These are phyloP conservation scores for Macrophya annulata DNA, from an alignment of 2,888 invertebrate species.

Conservation along the genomic window DNA sequence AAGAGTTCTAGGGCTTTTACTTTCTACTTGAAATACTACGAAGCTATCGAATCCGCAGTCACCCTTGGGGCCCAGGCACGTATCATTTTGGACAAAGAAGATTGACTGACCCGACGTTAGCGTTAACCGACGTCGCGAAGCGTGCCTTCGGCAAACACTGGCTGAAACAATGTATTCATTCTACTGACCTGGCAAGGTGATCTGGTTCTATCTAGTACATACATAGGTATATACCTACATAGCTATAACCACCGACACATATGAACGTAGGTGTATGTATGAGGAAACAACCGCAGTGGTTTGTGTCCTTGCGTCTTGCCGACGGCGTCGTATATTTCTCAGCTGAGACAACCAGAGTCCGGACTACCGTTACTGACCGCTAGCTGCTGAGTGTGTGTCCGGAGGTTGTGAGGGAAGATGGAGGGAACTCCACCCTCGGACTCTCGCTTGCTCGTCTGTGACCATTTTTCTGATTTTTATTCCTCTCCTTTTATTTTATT, in stretches of 20 bases:
- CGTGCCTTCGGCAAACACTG: constrained; percentile 8
- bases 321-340: constrained; percentile 50
- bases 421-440: constrained; percentile 36
- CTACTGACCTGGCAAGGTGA: constrained; percentile 20
- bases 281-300: constrained; percentile 18
- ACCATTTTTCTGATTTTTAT: constrained; percentile 56
- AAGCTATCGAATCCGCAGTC: constrained; percentile 26
- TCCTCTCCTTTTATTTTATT: constrained; percentile 51
- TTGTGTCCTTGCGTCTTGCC: constrained; percentile 28
- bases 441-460: constrained; percentile 47
- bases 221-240: background rate
- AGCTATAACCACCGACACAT: background rate
- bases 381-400: constrained; percentile 44
- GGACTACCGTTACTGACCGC: constrained; percentile 21
- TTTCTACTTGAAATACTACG: constrained; percentile 6
- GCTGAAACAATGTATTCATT: constrained; percentile 33
- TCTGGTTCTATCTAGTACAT: background rate
- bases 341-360: constrained; percentile 45
- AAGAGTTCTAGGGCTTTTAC: background rate
- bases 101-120: constrained; percentile 35
- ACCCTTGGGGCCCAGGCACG: constrained; percentile 28
- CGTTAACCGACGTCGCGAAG: constrained; percentile 31
- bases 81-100: constrained; percentile 44
- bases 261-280: background rate
- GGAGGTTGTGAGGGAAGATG: constrained; percentile 26